A percentile compares a stretch with the other conserved stretches of the same genome.
Conservation (phyloP, 2,113 vertebrate genomes). For the human (Homo sapiens) region GRCh38 chr4:86161001-86161500, state of each 20-base stretch:
- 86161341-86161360: neutral
- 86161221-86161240: neutral
- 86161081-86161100: neutral
- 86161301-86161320: neutral
- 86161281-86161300: neutral
- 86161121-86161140: neutral
- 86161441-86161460: neutral
- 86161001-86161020: neutral
- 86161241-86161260: neutral
- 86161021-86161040: neutral
- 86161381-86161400: neutral
- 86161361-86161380: neutral
- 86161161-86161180: neutral
- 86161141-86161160: neutral
- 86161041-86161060: neutral
- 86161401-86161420: conserved; percentile 13
- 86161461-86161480: neutral
- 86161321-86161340: neutral
- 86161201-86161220: neutral
- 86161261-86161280: neutral
- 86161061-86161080: neutral
- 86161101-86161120: neutral
- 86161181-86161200: neutral
- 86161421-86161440: neutral
- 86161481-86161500: neutral